These are phyloP conservation scores for Aradophagus sp. DNA, from an alignment of 1,140 invertebrate genomes.

Conservation along the genomic window DNA sequence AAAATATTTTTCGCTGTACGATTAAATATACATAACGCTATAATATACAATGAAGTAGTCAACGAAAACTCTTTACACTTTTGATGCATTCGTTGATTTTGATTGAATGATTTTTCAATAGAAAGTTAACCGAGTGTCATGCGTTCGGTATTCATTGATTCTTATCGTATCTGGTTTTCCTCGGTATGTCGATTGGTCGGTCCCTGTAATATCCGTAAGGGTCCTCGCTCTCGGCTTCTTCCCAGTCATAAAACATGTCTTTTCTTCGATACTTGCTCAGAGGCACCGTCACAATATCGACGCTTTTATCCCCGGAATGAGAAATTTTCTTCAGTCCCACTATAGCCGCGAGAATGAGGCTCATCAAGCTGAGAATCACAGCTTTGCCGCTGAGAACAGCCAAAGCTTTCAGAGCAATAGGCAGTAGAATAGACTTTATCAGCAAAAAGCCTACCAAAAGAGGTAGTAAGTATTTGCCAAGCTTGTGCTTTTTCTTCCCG, in stretches of 20 bases:
- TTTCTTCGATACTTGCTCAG: constrained; percentile 68
- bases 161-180: constrained; percentile 50
- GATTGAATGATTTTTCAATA: constrained; percentile 28
- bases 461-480: constrained; percentile 75
- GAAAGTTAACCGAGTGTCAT: constrained; percentile 18
- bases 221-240: constrained; percentile 56
- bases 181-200: constrained; percentile 34
- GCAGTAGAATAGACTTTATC: constrained; percentile 79
- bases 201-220: constrained; percentile 67
- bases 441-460: constrained; percentile 78
- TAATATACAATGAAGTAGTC: too few species aligned
- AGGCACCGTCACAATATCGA: constrained; percentile 62
- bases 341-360: constrained; percentile 74
- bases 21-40: too few species aligned
- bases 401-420: constrained; percentile 78
- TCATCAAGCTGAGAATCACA: constrained; percentile 77
- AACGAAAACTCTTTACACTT: constrained; percentile 1
- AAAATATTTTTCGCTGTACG: too few species aligned
- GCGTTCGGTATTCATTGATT: constrained; percentile 28
- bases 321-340: constrained; percentile 68
- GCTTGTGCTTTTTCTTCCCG: constrained; percentile 63
- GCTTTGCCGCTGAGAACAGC: constrained; percentile 79
- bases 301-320: constrained; percentile 47
- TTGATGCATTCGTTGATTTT: constrained; percentile 19
- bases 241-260: constrained; percentile 58